Evolutionary conservation across 1,140 invertebrate genomes (phyloP), one percentile per base, ranked within the genome.

Genomic region (Drosophila biarmipes): DNA sequence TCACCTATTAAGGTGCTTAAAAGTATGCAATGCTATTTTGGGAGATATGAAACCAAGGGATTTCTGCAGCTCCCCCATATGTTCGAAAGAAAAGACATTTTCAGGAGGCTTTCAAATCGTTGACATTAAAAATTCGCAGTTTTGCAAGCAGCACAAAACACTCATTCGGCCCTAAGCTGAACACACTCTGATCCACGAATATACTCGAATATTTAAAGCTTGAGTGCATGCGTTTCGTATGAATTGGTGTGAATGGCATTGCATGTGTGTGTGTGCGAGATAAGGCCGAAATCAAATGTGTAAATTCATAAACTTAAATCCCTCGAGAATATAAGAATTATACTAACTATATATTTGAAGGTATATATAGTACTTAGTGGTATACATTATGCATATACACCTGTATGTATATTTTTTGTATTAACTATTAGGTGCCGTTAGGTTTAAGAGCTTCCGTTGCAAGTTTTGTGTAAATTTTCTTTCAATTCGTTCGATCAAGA

Each of bases 371-470:
- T 63, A 58, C 54, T 29, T 46, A 55, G 31, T 21, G 40, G 31
- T 45, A 54, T 53, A 37, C 14, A 37, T 24, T 68, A 56, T 63
- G 49, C 42, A 69, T 46, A 45, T 37, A 48, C 42, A 48, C 49
- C 38, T 62, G 42, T 51, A 48, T 62, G 63, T 78, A 81, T 87
- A 76, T 68, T 81, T 87, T 89, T 73, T 82, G 84, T 89, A 79
- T 71, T 82, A 75, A 85, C 35, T 77, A 54, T 73, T 77, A 85
- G 72, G 77, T 85, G 80, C 82, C 64, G 69, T 71, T 87, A 87
- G 82, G 19, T 57, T 73, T 89, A 87, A 82, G 84, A 27, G 75
- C 85, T 89, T 89, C 51, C 58, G 84, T 87, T 87, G 75, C 79
- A 84, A 63, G 10, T 40, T 63, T 71, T 66, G 67, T 81, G 73